Percentiles rank a stretch among this genome's conserved stretches.
phyloP scores from a whole-genome alignment of 2,113 vertebrate species.

The Rhagologus leucostigma region DNA sequence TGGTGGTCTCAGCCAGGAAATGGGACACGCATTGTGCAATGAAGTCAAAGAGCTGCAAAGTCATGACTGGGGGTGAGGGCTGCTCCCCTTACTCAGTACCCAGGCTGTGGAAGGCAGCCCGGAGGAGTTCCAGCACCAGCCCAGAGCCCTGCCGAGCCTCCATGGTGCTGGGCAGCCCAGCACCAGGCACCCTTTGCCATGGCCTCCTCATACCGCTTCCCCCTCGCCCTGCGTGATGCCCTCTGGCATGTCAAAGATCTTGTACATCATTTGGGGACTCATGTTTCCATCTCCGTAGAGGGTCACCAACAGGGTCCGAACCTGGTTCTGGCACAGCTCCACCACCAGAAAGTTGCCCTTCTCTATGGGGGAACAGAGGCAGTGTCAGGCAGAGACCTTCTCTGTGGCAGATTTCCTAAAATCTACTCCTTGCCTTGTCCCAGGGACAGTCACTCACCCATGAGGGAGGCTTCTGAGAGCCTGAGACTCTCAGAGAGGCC shows the following conservation, averaged over 20 bases:
- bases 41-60: conserved; percentile 84
- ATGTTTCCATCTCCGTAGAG: conserved; percentile 60
- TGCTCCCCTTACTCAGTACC: not conserved
- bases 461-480: not conserved
- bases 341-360: conserved; percentile 80
- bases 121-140: not conserved
- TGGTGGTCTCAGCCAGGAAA: conserved; percentile 63
- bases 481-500: not conserved
- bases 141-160: accelerated
- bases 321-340: conserved; percentile 78
- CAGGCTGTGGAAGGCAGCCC: not conserved
- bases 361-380: conserved; percentile 59
- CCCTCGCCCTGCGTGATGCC: conserved; percentile 72
- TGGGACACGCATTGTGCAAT: conserved; percentile 73
- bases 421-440: not conserved
- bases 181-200: not conserved
- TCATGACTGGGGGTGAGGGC: not conserved
- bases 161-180: not conserved
- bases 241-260: conserved; percentile 69
- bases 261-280: conserved; percentile 53
- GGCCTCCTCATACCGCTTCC: conserved; percentile 68
- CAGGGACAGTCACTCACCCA: not conserved
- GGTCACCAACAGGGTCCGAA: conserved; percentile 75
- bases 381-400: not conserved
- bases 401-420: not conserved